Evolutionary conservation across 2,797 vertebrate species (phyloP).

Genomic region (Channallabes apus): DNA sequence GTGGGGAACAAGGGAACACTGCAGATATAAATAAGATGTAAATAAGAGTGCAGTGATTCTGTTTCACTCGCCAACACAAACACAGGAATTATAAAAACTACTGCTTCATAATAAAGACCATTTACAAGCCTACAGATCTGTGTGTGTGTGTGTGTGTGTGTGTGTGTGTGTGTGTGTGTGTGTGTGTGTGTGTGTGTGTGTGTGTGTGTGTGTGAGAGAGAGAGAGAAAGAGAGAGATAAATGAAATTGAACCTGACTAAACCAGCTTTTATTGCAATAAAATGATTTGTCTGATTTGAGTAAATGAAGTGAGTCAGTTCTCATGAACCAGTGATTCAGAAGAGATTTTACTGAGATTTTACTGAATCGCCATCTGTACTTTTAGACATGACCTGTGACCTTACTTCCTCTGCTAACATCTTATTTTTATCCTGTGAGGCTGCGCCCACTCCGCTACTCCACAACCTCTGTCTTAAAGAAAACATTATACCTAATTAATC

Average conservation of each 20-base stretch:
- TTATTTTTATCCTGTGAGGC: background rate
- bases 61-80: constrained; percentile 3
- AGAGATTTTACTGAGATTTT: background rate
- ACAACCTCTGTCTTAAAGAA: background rate
- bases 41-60: background rate
- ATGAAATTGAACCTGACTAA: background rate
- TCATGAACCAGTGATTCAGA: background rate
- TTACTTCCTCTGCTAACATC: background rate
- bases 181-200: too few species aligned
- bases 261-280: background rate
- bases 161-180: too few species aligned
- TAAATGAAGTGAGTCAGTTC: background rate
- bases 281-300: background rate
- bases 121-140: background rate
- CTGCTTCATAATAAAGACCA: background rate
- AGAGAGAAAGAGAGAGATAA: too few species aligned
- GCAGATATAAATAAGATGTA: constrained; percentile 5
- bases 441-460: background rate
- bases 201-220: too few species aligned
- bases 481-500: background rate
- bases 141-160: too few species aligned
- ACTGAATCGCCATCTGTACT: background rate
- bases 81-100: background rate
- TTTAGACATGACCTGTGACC: background rate
- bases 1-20: background rate